Base-by-base conservation (phyloP, 92 coral and sea anemone genomes). In the Parazoanthus swiftii region DNA sequence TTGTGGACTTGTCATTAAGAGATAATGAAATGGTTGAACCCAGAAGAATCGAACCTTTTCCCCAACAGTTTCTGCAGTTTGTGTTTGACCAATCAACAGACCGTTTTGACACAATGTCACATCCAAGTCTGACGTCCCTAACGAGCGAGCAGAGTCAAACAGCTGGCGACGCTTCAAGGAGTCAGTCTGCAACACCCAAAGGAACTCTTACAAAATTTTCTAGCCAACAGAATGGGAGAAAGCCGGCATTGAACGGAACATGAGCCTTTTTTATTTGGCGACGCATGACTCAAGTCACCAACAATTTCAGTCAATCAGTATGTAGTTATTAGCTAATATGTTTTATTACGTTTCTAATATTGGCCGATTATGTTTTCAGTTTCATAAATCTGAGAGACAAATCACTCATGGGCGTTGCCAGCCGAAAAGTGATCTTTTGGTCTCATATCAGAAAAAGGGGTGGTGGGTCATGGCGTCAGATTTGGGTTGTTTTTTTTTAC, bases 31-130 rank as follows among this genome's bases (percentile, higher is more conserved):
- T 91, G 87, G 85, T 92, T 26, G 92, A 89, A 79, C 77, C 94
- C 74, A 91, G 95, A 88, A 91, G 81, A 59, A 21, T 26, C 11
- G 92, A 91, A 36, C 95, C 98, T 25, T 90, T 88, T 25, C 98
- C 98, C 15, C 97, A 94, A 50, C 91, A 94, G 84, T 94, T 93
- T 86, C 90, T 94, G 14, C 98, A 94, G 85, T 94, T 94, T 87
- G 95, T 90, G 37, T 94, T 94, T 88, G 98, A 94, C 82, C 91
- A 88, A 66, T 93, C 94, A 33, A 75, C 95, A 72, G 95, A 93
- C 39, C 90, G 77, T 67, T 87, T 85, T 10, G 91, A 76, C 68
- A 86, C 67, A 35, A 59, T 38, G 29, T 86, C 94, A 38, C 88
- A 81, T 5, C 90, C 86, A 36, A 91, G 88, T 82, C 54, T 68